These are phyloP conservation scores for Neopipo cinnamomea DNA, from an alignment of 2,113 vertebrate species.

Conservation along the genomic window DNA sequence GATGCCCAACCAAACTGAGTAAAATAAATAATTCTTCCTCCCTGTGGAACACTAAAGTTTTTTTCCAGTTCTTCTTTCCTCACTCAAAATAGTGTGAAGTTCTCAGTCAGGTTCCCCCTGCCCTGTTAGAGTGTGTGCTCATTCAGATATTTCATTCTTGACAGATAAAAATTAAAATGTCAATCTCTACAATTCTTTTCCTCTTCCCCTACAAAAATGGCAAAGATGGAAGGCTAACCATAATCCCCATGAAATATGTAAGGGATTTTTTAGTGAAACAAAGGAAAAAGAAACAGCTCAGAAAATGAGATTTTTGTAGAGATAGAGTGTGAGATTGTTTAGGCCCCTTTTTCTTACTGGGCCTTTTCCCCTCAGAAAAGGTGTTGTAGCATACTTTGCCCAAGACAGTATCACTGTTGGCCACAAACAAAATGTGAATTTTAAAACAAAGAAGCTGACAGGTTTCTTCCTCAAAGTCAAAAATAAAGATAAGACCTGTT, in stretches of 20 bases:
- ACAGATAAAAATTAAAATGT: constrained; percentile 31
- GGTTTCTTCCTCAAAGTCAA: not conserved
- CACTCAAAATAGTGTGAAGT: not conserved
- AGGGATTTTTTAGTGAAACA: not conserved
- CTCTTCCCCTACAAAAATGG: not conserved
- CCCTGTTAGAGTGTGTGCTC: not conserved
- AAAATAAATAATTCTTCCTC: not conserved
- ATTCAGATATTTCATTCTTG: not conserved
- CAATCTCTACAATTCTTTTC: not conserved
- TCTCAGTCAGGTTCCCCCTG: not conserved
- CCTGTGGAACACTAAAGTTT: not conserved
- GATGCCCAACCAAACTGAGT: not conserved
- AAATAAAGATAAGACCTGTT: not conserved
- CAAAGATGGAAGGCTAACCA: not conserved
- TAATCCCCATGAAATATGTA: not conserved
- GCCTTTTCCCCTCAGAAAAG: not conserved
- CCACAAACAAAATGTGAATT: not conserved
- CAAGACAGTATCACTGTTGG: accelerated
- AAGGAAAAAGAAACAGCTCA: not conserved
- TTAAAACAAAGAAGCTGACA: not conserved
- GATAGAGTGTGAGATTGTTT: not conserved
- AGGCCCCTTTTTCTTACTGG: not conserved
- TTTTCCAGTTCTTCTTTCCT: not conserved
- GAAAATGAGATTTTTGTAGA: not conserved
- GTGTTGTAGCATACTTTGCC: not conserved